Evolutionary conservation across 2,113 vertebrate genomes (phyloP).

Genomic region (Clarias batrachus): DNA sequence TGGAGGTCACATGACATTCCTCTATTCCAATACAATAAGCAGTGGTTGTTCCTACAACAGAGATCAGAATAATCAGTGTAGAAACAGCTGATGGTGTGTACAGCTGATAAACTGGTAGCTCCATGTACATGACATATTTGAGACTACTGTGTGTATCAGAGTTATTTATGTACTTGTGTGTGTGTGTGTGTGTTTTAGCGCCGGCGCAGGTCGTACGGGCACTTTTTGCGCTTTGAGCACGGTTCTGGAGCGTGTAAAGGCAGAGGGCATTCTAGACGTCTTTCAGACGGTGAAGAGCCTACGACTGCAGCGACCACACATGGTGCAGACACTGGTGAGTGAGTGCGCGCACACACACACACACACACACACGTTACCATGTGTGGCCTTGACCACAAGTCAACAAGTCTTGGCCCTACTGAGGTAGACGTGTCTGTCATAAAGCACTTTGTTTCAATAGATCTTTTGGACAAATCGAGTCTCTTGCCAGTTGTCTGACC

Average conservation of each 20-base stretch:
- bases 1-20: not conserved
- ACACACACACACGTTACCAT: not conserved
- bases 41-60: too few relatives aligned
- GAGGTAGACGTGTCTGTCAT: not conserved
- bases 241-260: slow-evolving; percentile 96
- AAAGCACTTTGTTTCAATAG: not conserved
- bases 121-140: not conserved
- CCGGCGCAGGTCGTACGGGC: slow-evolving; percentile 93
- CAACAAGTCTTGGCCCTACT: not conserved
- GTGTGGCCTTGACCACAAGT: not conserved
- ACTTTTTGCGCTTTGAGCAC: slow-evolving; percentile 98
- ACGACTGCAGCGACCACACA: slow-evolving; percentile 95
- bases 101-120: not conserved
- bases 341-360: too few relatives aligned
- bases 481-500: not conserved
- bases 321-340: slow-evolving; percentile 99
- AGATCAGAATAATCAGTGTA: too few relatives aligned
- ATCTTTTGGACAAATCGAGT: not conserved
- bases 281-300: slow-evolving; percentile 99
- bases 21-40: not conserved
- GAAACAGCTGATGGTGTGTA: too few relatives aligned
- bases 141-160: not conserved
- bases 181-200: slow-evolving; percentile 71
- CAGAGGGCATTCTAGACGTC: slow-evolving; percentile 96
- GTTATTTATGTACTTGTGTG: not conserved